Conservation (phyloP, 2,113 vertebrate species). For the pig (Sus scrofa) region T2T-Sscrofa CM000819.6:20576001-20576500, state of each 20-base stretch:
- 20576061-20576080: too few species aligned
- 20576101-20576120: too few species aligned
- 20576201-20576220: too few species aligned
- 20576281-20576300: background rate
- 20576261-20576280: background rate
- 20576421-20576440: background rate
- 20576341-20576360: background rate
- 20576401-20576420: background rate
- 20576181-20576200: background rate
- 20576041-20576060: too few species aligned
- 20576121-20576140: too few species aligned
- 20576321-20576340: background rate
- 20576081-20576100: too few species aligned
- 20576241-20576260: background rate
- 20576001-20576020: too few species aligned
- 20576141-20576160: background rate
- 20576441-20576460: background rate
- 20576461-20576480: background rate
- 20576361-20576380: background rate
- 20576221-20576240: background rate
- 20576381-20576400: background rate
- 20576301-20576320: background rate
- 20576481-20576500: background rate
- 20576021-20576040: too few species aligned
- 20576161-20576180: too few species aligned